phyloP scores from a whole-genome alignment of 1,140 invertebrate genomes.

The Hylaeus volcanicus region DNA sequence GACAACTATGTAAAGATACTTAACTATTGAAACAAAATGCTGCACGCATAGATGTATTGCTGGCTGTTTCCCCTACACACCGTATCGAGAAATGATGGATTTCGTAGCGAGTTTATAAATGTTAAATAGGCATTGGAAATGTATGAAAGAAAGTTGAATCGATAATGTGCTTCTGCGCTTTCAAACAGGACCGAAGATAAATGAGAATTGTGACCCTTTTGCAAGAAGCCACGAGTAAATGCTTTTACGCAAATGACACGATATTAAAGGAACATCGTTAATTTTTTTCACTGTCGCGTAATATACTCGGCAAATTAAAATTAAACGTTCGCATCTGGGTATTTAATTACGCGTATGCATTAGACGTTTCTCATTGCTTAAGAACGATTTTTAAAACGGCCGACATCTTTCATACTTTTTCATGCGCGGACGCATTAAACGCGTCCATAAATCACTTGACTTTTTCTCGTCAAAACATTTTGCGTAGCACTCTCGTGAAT shows the following conservation, averaged over 20 bases:
- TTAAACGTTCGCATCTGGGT: background rate
- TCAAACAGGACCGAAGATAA: background rate
- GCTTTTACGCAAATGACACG: background rate
- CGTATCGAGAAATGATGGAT: too few species aligned
- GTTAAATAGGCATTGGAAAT: background rate
- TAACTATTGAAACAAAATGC: too few species aligned
- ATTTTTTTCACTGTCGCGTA: background rate
- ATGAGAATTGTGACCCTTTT: background rate
- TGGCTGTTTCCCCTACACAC: too few species aligned
- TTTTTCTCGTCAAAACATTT: conserved; percentile 15
- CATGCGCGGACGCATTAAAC: background rate
- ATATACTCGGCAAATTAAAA: background rate
- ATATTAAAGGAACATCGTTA: background rate
- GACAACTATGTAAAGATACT: too few species aligned
- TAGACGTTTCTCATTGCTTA: background rate
- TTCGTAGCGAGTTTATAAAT: background rate
- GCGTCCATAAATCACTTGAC: conserved; percentile 19
- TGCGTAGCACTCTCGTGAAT: conserved; percentile 7
- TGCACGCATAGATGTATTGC: too few species aligned
- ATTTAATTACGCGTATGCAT: background rate
- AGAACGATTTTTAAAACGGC: background rate
- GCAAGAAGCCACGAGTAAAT: background rate
- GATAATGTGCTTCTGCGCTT: background rate
- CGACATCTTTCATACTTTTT: background rate
- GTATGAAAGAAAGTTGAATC: background rate